Conservation (phyloP, 2,797 vertebrate genomes). For the Cynodonichthys magdalenae region DNA sequence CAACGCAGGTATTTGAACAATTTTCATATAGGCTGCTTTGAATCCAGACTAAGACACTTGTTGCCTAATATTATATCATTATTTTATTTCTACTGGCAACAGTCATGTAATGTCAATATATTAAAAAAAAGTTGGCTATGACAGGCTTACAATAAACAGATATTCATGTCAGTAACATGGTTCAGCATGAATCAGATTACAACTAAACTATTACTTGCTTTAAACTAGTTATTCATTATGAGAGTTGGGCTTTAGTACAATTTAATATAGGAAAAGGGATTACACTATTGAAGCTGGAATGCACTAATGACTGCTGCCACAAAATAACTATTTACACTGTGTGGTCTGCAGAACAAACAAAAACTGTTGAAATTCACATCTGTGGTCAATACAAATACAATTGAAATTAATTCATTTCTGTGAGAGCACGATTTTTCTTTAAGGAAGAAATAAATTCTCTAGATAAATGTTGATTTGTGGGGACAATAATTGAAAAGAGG, state of each 20-base stretch:
- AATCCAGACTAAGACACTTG: too few relatives aligned
- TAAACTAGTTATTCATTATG: neutral
- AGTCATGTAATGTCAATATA: too few relatives aligned
- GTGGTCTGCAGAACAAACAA: neutral
- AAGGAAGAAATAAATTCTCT: too few relatives aligned
- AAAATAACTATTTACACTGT: neutral
- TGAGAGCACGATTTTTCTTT: neutral
- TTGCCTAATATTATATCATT: too few relatives aligned
- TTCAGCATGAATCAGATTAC: neutral
- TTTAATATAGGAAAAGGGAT: neutral
- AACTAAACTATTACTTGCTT: neutral
- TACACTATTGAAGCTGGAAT: neutral
- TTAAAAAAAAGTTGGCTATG: too few relatives aligned
- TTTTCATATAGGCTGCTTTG: neutral
- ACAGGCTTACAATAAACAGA: too few relatives aligned
- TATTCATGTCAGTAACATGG: neutral
- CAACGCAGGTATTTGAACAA: neutral
- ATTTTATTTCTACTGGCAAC: too few relatives aligned
- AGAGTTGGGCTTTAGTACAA: neutral
- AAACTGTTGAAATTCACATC: neutral
- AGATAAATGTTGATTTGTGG: too few relatives aligned
- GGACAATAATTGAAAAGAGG: too few relatives aligned
- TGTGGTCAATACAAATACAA: constrained; percentile 1
- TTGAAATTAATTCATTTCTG: neutral
- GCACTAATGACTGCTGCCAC: neutral